Conservation (phyloP, 2,888 invertebrate species). For the Caenorhabditis japonica region DNA sequence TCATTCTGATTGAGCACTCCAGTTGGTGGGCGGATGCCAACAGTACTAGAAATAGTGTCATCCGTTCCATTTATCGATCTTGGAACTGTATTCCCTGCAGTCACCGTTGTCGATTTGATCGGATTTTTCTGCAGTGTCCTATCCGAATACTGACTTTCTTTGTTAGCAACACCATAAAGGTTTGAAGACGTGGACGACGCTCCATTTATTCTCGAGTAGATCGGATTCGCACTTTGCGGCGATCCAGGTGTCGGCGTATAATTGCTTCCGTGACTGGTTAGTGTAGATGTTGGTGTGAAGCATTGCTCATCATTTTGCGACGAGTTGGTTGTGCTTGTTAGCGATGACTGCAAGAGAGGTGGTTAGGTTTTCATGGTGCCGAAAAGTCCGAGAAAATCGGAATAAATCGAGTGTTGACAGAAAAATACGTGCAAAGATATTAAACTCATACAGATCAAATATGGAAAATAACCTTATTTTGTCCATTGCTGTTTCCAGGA, state of each 20-base stretch:
- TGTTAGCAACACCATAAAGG: slow-evolving; percentile 50
- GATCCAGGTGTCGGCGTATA: slow-evolving; percentile 68
- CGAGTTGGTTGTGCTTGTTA: slow-evolving; percentile 58
- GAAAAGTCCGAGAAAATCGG: slow-evolving; percentile 14
- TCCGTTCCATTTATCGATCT: slow-evolving; percentile 56
- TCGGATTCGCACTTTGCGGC: slow-evolving; percentile 52
- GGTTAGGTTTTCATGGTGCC: slow-evolving; percentile 41
- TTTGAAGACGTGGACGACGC: slow-evolving; percentile 45
- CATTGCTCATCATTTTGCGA: slow-evolving; percentile 67
- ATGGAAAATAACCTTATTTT: slow-evolving; percentile 55
- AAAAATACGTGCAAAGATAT: not conserved
- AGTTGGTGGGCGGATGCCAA: slow-evolving; percentile 30
- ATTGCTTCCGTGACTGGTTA: slow-evolving; percentile 65
- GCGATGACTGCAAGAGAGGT: slow-evolving; percentile 50
- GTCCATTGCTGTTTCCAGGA: slow-evolving; percentile 23
- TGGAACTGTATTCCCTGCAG: slow-evolving; percentile 41
- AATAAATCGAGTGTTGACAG: slow-evolving; percentile 6
- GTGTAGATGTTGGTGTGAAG: slow-evolving; percentile 69
- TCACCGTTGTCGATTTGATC: slow-evolving; percentile 54
- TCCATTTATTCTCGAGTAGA: slow-evolving; percentile 46
- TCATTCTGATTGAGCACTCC: slow-evolving; percentile 54
- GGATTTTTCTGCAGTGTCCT: slow-evolving; percentile 60
- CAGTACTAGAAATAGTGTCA: slow-evolving; percentile 59
- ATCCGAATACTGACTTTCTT: slow-evolving; percentile 55
- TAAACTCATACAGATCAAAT: slow-evolving; percentile 14